Evolutionary conservation across 2,888 invertebrate species (phyloP), one percentile per base, ranked within the genome.

Genomic region (Epinotia bilunana): DNA sequence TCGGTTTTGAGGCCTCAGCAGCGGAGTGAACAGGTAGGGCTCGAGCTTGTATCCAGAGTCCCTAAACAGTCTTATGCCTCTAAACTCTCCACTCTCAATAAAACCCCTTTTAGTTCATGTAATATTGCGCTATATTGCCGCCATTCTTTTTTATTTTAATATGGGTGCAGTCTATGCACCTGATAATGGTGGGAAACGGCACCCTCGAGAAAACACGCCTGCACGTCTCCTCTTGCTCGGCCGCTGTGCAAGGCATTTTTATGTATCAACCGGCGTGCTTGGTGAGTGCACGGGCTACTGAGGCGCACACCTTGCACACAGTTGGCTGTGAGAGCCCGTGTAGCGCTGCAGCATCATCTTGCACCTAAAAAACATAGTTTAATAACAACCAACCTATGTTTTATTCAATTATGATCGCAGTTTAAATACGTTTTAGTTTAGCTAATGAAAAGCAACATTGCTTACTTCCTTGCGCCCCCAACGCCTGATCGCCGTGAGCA

Each of bases 311-410:
- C 18, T 43, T 43, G 57, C 68, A 57, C 3, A 68, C 68, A 0
- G 43, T 58, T 6, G 39, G 57, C 43, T 68, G 68, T 39, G 68
- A 68, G 16, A 68, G 20, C 43, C 58, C 68, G n/a, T 68, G 58
- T 5, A 58, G 57, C 23, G 53, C 65, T 53, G 53, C 65, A n/a
- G 28, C 53, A 53, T 65, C 53, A 53, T 65, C 65, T 65, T 67
- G 67, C 4, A 55, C 39, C 67, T 67, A n/a, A 57, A 18, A 57
- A 18, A 3, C 18, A 43, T 57, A 18, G 57, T 57, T 57, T 57
- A 18, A 9, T 57, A 2, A 20, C n/a, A 1, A 43, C 12, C 43
- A 12, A 43, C 43, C 2, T 43, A 20, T 57, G 20, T 57, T 57
- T 20, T 5, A 18, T 3, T 9, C 7, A 0, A 9, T 57, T 57